A percentile compares a stretch with the other conserved stretches of the same genome.
These are phyloP conservation scores for Todus mexicanus DNA, from an alignment of 2,797 vertebrate genomes.

Conservation along the genomic window DNA sequence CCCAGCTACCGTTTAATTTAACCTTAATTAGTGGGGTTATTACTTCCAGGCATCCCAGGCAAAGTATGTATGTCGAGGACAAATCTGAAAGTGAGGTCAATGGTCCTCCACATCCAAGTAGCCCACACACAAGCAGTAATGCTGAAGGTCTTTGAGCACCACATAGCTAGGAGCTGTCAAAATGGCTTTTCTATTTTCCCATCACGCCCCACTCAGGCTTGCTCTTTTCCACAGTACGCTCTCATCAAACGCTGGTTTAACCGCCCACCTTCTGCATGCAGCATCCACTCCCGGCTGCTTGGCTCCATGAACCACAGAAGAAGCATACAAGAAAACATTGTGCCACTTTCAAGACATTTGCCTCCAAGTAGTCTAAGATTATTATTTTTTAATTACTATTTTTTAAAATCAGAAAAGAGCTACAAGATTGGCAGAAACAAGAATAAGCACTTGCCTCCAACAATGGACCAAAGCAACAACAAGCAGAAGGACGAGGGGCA, in stretches of 20 bases:
- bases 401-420: not conserved
- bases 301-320: accelerated
- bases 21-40: not conserved
- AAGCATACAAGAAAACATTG: accelerated
- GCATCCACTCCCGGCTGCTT: not conserved
- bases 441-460: not conserved
- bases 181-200: not conserved
- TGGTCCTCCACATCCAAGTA: not conserved
- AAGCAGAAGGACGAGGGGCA: accelerated
- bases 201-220: accelerated
- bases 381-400: not conserved
- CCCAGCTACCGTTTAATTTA: not conserved
- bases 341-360: not conserved
- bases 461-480: not conserved
- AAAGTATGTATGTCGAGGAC: not conserved
- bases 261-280: not conserved
- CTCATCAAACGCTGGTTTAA: not conserved
- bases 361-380: not conserved
- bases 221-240: not conserved
- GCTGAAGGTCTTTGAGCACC: not conserved
- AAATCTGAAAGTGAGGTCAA: not conserved
- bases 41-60: not conserved
- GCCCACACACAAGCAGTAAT: accelerated
- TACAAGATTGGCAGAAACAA: not conserved
- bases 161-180: not conserved